phyloP scores from a whole-genome alignment of 1,140 invertebrate species.

The Pseudomyrmex pallidus region DNA sequence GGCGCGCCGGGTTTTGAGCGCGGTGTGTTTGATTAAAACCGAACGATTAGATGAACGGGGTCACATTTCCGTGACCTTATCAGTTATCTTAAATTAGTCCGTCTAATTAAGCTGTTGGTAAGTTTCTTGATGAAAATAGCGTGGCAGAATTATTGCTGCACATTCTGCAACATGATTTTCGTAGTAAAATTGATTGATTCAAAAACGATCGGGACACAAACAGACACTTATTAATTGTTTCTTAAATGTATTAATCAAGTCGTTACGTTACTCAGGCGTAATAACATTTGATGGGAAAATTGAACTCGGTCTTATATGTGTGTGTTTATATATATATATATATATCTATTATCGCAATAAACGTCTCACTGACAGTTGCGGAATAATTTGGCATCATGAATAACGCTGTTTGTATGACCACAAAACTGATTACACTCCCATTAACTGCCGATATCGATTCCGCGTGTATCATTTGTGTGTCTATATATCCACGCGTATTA shows the following conservation, averaged over 20 bases:
- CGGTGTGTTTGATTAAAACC: conserved; percentile 58
- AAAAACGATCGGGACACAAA: neutral
- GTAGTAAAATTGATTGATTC: neutral
- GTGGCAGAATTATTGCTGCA: conserved; percentile 54
- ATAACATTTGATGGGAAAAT: conserved; percentile 44
- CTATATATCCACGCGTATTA: conserved; percentile 32
- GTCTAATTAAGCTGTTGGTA: conserved; percentile 66
- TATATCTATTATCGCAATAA: conserved; percentile 48
- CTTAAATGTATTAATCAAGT: neutral
- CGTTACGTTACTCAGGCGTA: neutral
- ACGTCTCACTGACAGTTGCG: conserved; percentile 47
- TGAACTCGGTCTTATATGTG: conserved; percentile 9
- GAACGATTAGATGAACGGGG: conserved; percentile 57
- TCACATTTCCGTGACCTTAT: conserved; percentile 64
- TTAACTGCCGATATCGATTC: conserved; percentile 60
- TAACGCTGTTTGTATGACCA: conserved; percentile 45
- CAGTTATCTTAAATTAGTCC: conserved; percentile 64
- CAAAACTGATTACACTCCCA: conserved; percentile 54
- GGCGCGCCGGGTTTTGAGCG: conserved; percentile 4
- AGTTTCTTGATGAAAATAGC: conserved; percentile 54
- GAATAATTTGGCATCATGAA: conserved; percentile 57
- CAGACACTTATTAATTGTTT: neutral
- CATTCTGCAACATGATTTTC: conserved; percentile 13
- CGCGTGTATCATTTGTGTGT: conserved; percentile 27
- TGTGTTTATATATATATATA: neutral